A percentile compares a stretch with the other conserved stretches of the same genome.
Conservation (phyloP, 2,888 invertebrate species). For the Aphelenchoides bicaudatus region DNA sequence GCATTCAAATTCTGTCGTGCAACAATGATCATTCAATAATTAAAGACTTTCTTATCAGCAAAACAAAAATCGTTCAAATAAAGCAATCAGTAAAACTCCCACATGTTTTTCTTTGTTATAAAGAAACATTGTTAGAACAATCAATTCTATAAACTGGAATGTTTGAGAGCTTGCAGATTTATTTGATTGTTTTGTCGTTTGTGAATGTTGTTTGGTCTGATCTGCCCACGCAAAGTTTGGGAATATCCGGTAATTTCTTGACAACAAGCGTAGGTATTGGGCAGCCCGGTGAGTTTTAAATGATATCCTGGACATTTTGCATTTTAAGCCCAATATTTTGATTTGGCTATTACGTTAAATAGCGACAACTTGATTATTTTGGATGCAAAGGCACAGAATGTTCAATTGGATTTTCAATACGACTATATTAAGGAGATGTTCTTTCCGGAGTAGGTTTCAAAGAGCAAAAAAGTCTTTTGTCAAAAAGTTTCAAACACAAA, state of each 20-base stretch:
- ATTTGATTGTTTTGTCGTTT: not conserved
- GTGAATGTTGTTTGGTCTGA: too few species aligned
- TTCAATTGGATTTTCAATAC: not conserved
- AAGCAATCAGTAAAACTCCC: too few species aligned
- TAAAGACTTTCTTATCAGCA: too few species aligned
- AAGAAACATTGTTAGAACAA: too few species aligned
- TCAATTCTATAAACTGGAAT: too few species aligned
- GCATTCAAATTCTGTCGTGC: too few species aligned
- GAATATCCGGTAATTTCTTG: not conserved
- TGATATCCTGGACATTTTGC: not conserved
- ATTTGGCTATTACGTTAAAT: not conserved
- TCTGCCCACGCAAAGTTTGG: too few species aligned
- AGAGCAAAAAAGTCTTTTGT: too few species aligned
- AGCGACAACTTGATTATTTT: slow-evolving; percentile 5
- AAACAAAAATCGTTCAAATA: too few species aligned
- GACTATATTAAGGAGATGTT: not conserved
- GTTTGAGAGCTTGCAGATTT: not conserved
- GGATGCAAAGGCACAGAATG: not conserved
- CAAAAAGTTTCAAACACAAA: too few species aligned
- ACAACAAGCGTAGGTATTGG: slow-evolving; percentile 5
- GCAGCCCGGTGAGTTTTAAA: not conserved
- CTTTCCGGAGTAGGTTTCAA: not conserved
- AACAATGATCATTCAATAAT: too few species aligned
- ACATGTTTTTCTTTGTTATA: too few species aligned
- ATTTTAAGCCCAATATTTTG: slow-evolving; percentile 3